These are phyloP conservation scores for Gambusia holbrooki DNA, from an alignment of 2,113 vertebrate species.

Conservation along the genomic window DNA sequence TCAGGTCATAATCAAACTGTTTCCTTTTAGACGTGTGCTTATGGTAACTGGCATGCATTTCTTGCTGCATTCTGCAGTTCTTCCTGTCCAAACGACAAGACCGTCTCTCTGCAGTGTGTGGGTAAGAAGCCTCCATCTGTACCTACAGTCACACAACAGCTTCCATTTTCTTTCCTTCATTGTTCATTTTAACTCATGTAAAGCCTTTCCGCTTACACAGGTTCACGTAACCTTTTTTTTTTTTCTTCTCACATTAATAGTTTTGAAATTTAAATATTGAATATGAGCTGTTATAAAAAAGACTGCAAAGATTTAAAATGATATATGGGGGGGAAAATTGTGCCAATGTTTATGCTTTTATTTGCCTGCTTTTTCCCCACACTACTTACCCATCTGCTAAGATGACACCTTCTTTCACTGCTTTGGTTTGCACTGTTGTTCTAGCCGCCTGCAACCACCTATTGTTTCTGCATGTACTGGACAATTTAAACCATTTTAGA, in stretches of 20 bases:
- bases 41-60: conserved; percentile 15
- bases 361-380: background rate
- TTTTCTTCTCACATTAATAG: background rate
- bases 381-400: background rate
- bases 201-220: background rate
- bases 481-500: too few species aligned
- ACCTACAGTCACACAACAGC: conserved; percentile 17
- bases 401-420: background rate
- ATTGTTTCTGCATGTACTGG: background rate
- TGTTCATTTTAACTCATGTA: background rate
- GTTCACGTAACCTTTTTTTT: too few species aligned
- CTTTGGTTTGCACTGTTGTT: background rate
- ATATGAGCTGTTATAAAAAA: background rate
- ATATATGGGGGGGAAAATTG: background rate
- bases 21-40: background rate
- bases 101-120: conserved; percentile 74
- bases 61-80: conserved; percentile 48
- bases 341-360: background rate
- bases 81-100: conserved; percentile 59
- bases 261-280: background rate
- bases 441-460: background rate
- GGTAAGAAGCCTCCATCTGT: conserved; percentile 72
- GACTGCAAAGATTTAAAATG: background rate
- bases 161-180: conserved; percentile 8
- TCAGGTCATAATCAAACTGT: background rate